These are phyloP conservation scores for Apocheima hispidaria DNA, from an alignment of 2,888 invertebrate genomes.

Conservation along the genomic window DNA sequence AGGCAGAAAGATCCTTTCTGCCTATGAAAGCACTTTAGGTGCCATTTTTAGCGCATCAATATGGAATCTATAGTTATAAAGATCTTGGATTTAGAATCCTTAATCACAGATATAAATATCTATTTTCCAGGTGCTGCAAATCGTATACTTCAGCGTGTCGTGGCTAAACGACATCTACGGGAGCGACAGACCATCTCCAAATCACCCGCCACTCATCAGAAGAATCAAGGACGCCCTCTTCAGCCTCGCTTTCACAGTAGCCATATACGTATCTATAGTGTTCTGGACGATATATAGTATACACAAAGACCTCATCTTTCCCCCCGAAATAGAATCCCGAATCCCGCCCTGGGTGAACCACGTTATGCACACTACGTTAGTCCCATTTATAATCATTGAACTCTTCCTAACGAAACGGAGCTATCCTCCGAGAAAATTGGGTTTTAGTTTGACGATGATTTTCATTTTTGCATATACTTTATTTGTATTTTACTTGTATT, in stretches of 20 bases:
- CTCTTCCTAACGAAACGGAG: constrained; percentile 89
- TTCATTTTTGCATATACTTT: constrained; percentile 89
- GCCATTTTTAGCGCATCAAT: too few relatives aligned
- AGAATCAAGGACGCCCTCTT: constrained; percentile 88
- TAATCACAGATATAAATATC: neutral
- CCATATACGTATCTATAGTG: constrained; percentile 92
- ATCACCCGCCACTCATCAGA: constrained; percentile 87
- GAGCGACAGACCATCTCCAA: constrained; percentile 87
- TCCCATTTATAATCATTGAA: constrained; percentile 91
- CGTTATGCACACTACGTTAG: constrained; percentile 93
- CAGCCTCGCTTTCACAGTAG: constrained; percentile 90
- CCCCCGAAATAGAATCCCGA: constrained; percentile 90
- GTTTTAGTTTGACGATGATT: constrained; percentile 82
- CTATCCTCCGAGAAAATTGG: constrained; percentile 89
- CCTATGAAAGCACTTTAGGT: too few relatives aligned
- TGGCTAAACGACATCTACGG: constrained; percentile 91
- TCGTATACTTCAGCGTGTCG: constrained; percentile 90
- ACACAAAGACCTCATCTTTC: constrained; percentile 95
- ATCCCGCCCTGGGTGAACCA: constrained; percentile 97
- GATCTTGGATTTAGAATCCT: too few relatives aligned
- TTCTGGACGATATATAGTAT: constrained; percentile 95
- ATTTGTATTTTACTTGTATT: constrained; percentile 90
- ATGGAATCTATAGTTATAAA: too few relatives aligned
- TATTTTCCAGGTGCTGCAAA: constrained; percentile 88
- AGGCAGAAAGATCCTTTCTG: too few relatives aligned